Base-by-base conservation (phyloP, 64 coral and sea anemone genomes). In the Montipora cactus region DNA sequence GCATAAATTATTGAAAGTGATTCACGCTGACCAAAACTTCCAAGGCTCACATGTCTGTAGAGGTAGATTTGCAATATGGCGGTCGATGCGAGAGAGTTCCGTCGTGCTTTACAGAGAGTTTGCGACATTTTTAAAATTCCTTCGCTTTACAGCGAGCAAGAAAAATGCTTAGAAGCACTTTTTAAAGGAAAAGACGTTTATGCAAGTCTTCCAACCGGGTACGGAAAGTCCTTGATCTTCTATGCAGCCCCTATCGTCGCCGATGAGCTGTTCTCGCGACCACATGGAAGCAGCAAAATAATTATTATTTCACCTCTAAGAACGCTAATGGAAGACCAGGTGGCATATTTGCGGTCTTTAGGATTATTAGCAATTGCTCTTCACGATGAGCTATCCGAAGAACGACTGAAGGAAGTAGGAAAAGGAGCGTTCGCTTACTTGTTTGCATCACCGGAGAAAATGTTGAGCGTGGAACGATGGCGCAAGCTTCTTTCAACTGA, bases 251-350 rank as follows among this genome's bases (percentile, higher is more conserved):
- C 78, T 12, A 73, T 94, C 15, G 76, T 78, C 15, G 22, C 58
- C 79, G 87, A 94, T 74, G 49, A 73, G 49, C 50, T 88, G n/a
- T 70, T 59, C 11, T 51, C 44, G 37, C 49, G 76, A 80, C 92
- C 55, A 52, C 84, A 23, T 52, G 83, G 61, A 53, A 59, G 25
- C 44, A 88, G 84, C 61, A 88, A 20, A 23, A 49, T 88, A 37
- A 50, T 81, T 12, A 49, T 94, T 48, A 94, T 94, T 48, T 88
- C 74, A 51, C 92, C 84, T 16, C 49, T 94, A 15, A 67, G 57
- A 94, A 81, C 66, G 22, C 77, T 94, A 4, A 88, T 94, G 58
- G 92, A 94, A 74, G 92, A 94, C 47, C 92, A 88, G 58, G 84
- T 94, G 55, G 64, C 83, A 16, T 80, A 88, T 48, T 59, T 94